Evolutionary conservation across 2,888 invertebrate genomes (phyloP), one percentile per base, ranked within the genome.

Genomic region (Alloplasta piceator): DNA sequence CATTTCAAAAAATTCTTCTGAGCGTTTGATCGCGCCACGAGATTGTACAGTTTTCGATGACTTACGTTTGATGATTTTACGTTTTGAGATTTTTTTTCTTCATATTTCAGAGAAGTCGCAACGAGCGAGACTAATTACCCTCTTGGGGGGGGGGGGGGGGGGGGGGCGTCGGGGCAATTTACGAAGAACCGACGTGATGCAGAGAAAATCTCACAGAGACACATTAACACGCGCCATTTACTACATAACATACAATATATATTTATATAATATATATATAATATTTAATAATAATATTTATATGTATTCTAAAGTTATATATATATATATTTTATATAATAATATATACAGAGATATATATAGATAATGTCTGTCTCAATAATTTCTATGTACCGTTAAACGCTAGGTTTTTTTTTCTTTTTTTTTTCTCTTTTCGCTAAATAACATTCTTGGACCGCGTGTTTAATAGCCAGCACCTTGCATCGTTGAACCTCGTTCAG

Each of bases 381-480:
- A 89, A 90, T 91, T 86, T 78, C 75, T 90, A 89, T 87, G 86
- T 89, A 90, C 88, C 87, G 88, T 85, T 26, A 91, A 91, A 91
- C 90, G 89, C 88, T 90, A 91, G 84, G 86, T 86, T 68, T 74
- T 77, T 70, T 64, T 71, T 64, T 61, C 48, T 66, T 70, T 58
- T 58, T 39, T 39, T 55, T 26, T 58, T 67, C 41, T 63, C 16
- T 77, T 50, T 72, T 78, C 87, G 89, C 89, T 91, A 89, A 90
- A 90, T 91, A 92, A 92, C 90, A 91, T 90, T 89, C 89, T 92
- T 92, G 91, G 92, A 92, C 90, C 91, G 90, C 89, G 86, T 89
- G 87, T 90, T 86, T 89, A 85, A 89, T 90, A 90, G 88, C 90
- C 91, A 92, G 92, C 92, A 92, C 91, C 92, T 89, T 88, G 86